Percentiles rank a stretch among this genome's conserved stretches.
phyloP scores from a whole-genome alignment of 2,797 vertebrate genomes.

The Sus cebifrons region DNA sequence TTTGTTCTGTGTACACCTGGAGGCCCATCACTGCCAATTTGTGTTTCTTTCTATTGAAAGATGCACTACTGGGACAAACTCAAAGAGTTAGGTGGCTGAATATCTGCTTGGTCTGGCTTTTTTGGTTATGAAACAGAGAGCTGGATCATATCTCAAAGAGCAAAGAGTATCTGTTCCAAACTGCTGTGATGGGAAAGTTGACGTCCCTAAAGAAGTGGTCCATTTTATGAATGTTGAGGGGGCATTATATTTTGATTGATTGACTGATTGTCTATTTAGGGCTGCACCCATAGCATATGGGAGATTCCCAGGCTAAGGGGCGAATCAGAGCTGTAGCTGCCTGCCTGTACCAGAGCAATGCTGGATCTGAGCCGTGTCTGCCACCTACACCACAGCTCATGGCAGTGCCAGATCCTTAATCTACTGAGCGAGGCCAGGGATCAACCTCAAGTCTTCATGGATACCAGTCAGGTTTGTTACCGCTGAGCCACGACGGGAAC shows the following conservation, averaged over 20 bases:
- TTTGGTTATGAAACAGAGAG: neutral
- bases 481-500: too few species aligned
- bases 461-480: too few species aligned
- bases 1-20: neutral
- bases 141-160: neutral
- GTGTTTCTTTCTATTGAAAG: slow-evolving; percentile 2
- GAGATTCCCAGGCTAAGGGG: too few species aligned
- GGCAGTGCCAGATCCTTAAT: too few species aligned
- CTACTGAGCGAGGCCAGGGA: too few species aligned
- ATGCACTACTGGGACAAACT: neutral
- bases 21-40: neutral
- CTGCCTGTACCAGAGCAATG: too few species aligned
- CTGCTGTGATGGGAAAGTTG: neutral
- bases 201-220: neutral
- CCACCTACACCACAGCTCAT: too few species aligned
- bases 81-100: neutral
- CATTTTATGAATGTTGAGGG: neutral
- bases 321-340: too few species aligned
- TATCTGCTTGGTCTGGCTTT: neutral
- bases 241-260: neutral
- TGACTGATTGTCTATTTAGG: too few species aligned
- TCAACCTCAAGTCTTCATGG: too few species aligned
- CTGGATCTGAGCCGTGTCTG: too few species aligned
- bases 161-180: neutral
- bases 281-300: too few species aligned